These are phyloP conservation scores for Clunio marinus DNA, from an alignment of 2,888 invertebrate species.

Conservation along the genomic window DNA sequence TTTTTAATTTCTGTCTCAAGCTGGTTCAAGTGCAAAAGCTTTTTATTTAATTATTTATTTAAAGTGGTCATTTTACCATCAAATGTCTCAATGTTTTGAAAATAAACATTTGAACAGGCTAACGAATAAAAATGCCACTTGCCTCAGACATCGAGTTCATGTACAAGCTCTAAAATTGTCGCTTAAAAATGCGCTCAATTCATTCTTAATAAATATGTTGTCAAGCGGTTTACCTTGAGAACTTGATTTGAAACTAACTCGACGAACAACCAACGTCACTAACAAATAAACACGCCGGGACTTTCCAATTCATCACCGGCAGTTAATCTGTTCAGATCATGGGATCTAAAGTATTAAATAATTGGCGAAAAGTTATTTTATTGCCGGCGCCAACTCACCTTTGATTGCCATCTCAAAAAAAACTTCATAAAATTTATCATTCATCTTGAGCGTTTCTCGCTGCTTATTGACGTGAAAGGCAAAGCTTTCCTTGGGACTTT, in stretches of 20 bases:
- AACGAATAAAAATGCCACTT: background rate
- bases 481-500: no score
- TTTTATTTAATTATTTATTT: no score
- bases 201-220: background rate
- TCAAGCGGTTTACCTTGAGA: constrained; percentile 7
- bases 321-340: background rate
- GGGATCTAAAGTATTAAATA: no score
- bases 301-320: constrained; percentile 31
- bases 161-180: background rate
- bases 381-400: no score
- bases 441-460: no score
- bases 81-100: background rate
- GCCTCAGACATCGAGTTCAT: background rate
- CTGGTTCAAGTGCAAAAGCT: constrained; percentile 3
- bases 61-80: no score
- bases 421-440: no score
- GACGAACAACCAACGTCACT: constrained; percentile 10
- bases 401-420: no score
- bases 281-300: constrained; percentile 8
- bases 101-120: constrained; percentile 8
- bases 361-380: background rate
- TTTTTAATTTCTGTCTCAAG: background rate
- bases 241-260: background rate
- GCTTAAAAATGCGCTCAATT: background rate
- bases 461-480: no score